Percentiles rank a stretch among this genome's conserved stretches.
These are phyloP conservation scores for Magallana gigas DNA, from an alignment of 1,140 invertebrate genomes.

Conservation along the genomic window DNA sequence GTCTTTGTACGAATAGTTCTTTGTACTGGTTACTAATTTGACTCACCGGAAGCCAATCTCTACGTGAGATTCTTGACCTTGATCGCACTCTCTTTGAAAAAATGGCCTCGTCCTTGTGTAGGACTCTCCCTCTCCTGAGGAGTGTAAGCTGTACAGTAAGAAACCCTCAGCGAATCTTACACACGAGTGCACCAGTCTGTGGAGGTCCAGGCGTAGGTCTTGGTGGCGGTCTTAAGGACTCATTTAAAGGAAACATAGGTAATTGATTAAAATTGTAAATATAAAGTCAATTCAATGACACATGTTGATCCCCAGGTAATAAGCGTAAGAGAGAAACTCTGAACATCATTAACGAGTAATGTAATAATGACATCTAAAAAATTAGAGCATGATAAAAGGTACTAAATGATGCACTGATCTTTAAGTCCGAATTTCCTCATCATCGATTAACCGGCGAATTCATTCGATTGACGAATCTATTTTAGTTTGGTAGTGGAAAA, in stretches of 20 bases:
- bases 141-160: not conserved
- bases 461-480: too few species aligned
- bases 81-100: conserved; percentile 32
- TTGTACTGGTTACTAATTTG: not conserved
- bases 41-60: not conserved
- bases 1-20: too few species aligned
- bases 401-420: too few species aligned
- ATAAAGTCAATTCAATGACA: too few species aligned
- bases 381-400: too few species aligned
- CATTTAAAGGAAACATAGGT: conserved; percentile 19
- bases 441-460: too few species aligned
- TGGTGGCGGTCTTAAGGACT: not conserved
- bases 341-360: too few species aligned
- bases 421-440: too few species aligned
- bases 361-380: too few species aligned
- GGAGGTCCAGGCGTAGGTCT: not conserved
- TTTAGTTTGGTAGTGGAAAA: too few species aligned
- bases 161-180: not conserved
- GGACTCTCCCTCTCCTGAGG: conserved; percentile 21
- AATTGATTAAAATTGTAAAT: not conserved
- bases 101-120: conserved; percentile 36
- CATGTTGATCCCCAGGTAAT: too few species aligned
- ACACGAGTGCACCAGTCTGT: not conserved
- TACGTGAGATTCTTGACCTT: not conserved
- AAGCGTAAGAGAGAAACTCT: too few species aligned